Evolutionary conservation across 2,797 vertebrate species (phyloP).

Genomic region (Bradypus variegatus): DNA sequence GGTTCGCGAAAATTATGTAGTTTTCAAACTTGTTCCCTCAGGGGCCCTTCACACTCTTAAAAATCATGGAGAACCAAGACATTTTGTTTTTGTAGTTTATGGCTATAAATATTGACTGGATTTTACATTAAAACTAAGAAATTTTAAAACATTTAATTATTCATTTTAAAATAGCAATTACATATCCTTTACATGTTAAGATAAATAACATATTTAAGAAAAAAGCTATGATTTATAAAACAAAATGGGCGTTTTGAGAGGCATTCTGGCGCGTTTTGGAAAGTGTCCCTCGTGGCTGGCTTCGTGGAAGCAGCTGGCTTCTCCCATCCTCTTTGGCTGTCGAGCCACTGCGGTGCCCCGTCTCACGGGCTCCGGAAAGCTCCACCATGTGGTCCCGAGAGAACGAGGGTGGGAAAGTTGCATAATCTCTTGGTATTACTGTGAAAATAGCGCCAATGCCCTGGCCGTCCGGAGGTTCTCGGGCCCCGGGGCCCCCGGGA

Average conservation of each 20-base stretch:
- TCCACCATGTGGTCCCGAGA: neutral
- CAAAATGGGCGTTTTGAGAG: neutral
- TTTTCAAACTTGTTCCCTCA: neutral
- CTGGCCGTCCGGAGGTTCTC: neutral
- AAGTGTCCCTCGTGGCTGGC: neutral
- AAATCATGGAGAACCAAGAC: neutral
- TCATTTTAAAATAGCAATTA: neutral
- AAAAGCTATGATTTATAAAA: neutral
- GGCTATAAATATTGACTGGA: neutral
- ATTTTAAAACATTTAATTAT: neutral
- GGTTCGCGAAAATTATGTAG: neutral
- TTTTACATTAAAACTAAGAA: neutral
- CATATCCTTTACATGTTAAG: neutral
- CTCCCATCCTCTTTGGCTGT: neutral
- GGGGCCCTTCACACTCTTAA: neutral
- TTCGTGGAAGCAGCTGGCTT: neutral
- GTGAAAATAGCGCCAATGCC: neutral
- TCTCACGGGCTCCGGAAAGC: neutral
- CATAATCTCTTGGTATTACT: neutral
- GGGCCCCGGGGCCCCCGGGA: neutral
- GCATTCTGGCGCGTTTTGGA: neutral
- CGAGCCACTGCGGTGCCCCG: neutral
- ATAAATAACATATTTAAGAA: neutral
- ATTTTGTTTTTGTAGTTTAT: neutral
- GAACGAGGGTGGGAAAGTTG: neutral